Evolutionary conservation across 2,888 invertebrate species (phyloP).

Genomic region (Andrena hattorfiana): DNA sequence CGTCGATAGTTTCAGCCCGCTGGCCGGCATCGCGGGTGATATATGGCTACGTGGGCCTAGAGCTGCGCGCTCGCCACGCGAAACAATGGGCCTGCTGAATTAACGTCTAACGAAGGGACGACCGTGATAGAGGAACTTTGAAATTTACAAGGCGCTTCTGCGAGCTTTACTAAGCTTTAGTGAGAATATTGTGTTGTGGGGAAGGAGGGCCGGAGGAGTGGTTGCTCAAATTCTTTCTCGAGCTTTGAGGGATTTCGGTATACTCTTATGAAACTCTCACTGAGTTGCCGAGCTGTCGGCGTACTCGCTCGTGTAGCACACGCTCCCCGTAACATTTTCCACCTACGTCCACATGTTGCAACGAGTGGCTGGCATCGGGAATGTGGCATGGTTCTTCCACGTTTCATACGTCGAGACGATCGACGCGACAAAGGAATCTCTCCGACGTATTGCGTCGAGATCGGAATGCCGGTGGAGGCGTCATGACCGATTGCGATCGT

Average conservation of each 20-base stretch:
- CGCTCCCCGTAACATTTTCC: conserved; percentile 43
- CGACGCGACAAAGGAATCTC: conserved; percentile 58
- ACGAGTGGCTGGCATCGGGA: conserved; percentile 35
- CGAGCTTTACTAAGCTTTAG: neutral
- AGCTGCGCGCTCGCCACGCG: neutral
- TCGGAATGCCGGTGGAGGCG: conserved; percentile 66
- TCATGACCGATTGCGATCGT: conserved; percentile 74
- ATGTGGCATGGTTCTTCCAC: conserved; percentile 39
- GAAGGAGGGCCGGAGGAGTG: too few species aligned
- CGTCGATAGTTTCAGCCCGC: conserved; percentile 62
- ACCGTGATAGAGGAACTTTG: conserved; percentile 5
- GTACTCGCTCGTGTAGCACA: neutral
- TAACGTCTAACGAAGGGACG: conserved; percentile 21
- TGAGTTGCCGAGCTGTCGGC: neutral
- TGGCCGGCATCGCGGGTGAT: conserved; percentile 44
- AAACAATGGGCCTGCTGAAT: conserved; percentile 25
- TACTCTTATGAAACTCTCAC: neutral
- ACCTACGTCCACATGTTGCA: conserved; percentile 51
- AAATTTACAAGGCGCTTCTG: neutral
- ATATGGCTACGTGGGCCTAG: conserved; percentile 26
- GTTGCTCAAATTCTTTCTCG: too few species aligned
- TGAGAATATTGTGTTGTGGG: neutral
- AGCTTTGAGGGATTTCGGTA: too few species aligned
- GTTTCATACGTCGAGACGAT: conserved; percentile 47
- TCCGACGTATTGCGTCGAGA: conserved; percentile 59